Conservation (phyloP, 2,888 invertebrate genomes). For the Trimorus sp. region DNA sequence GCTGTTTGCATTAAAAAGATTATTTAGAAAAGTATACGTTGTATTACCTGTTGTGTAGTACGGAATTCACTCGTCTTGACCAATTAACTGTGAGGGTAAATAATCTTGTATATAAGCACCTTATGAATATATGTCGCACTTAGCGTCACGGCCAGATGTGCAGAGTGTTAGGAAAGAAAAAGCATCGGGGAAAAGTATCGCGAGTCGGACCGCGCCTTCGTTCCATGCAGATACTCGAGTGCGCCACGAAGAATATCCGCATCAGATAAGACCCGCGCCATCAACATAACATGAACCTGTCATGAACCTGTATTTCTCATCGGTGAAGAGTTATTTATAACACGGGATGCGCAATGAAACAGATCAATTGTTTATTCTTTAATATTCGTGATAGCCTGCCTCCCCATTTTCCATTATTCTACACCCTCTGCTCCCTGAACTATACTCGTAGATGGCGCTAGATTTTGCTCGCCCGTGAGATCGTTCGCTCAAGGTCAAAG, state of each 20-base stretch:
- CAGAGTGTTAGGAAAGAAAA: constrained; percentile 55
- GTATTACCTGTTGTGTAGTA: constrained; percentile 51
- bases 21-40: constrained; percentile 46
- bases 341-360: constrained; percentile 30
- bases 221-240: constrained; percentile 14
- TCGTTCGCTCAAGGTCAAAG: constrained; percentile 14
- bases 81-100: constrained; percentile 61
- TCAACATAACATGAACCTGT: constrained; percentile 33
- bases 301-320: constrained; percentile 43
- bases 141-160: constrained; percentile 57
- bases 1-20: constrained; percentile 51
- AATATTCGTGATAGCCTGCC: not conserved
- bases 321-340: constrained; percentile 48
- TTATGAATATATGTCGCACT: constrained; percentile 60
- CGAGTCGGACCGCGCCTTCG: constrained; percentile 8
- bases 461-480: constrained; percentile 4
- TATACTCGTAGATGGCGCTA: constrained; percentile 8
- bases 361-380: constrained; percentile 15
- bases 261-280: constrained; percentile 13
- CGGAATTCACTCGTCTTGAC: constrained; percentile 56
- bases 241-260: constrained; percentile 10
- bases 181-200: constrained; percentile 55
- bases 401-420: no score
- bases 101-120: constrained; percentile 62
- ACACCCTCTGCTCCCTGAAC: no score